phyloP scores from a whole-genome alignment of 2,888 invertebrate genomes.

The Andrena praecox region DNA sequence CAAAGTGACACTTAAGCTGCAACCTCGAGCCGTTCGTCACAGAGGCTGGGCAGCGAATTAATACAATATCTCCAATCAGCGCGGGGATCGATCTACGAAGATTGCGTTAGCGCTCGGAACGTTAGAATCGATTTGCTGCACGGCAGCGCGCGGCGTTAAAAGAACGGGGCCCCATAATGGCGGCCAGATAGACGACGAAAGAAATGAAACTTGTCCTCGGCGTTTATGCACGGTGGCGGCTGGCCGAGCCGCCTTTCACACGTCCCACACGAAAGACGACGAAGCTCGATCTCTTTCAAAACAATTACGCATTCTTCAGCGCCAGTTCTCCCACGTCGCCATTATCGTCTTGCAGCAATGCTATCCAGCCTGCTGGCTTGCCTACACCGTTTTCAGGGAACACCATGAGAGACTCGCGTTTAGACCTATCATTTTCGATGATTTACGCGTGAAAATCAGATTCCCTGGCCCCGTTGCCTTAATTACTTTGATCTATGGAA shows the following conservation, averaged over 20 bases:
- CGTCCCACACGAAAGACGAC: constrained; percentile 78
- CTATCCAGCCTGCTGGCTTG: constrained; percentile 23
- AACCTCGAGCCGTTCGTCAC: neutral
- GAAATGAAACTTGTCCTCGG: constrained; percentile 72
- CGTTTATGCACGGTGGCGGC: constrained; percentile 64
- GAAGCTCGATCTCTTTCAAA: constrained; percentile 78
- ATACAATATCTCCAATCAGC: constrained; percentile 2
- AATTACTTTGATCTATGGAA: neutral
- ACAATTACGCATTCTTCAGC: constrained; percentile 80
- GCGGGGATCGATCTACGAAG: neutral
- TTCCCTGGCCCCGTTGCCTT: neutral
- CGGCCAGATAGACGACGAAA: constrained; percentile 56
- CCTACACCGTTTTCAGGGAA: constrained; percentile 53
- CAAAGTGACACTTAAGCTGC: neutral
- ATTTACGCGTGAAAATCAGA: neutral
- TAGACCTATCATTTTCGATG: neutral
- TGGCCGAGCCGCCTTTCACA: constrained; percentile 75
- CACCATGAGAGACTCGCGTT: constrained; percentile 17
- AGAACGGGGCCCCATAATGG: constrained; percentile 54
- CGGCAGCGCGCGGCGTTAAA: constrained; percentile 36
- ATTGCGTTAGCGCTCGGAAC: constrained; percentile 5
- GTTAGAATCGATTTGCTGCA: constrained; percentile 22
- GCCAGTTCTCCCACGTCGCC: constrained; percentile 78
- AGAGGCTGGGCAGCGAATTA: constrained; percentile 6
- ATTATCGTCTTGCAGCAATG: constrained; percentile 66